phyloP scores from a whole-genome alignment of 2,797 vertebrate species.

The Gambelia wislizenii region DNA sequence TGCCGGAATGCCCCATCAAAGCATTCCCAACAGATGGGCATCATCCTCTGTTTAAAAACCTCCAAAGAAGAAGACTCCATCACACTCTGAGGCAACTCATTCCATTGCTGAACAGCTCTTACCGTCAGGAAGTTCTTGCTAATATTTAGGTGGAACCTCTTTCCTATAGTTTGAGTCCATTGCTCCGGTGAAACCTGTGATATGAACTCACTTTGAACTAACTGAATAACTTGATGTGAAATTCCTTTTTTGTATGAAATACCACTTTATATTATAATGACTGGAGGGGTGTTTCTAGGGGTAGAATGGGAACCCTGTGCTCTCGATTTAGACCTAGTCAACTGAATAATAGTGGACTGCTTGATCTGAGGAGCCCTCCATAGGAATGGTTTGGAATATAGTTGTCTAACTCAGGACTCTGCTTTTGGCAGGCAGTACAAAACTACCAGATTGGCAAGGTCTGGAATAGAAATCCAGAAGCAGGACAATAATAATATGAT shows the following conservation, averaged over 20 bases:
- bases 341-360: not conserved
- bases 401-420: not conserved
- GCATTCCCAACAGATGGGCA: too few species aligned
- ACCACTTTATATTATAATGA: not conserved
- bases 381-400: not conserved
- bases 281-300: not conserved
- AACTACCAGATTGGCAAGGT: not conserved
- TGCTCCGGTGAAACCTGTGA: not conserved
- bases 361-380: not conserved
- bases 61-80: too few species aligned
- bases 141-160: too few species aligned
- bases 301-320: not conserved
- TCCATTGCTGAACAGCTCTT: too few species aligned
- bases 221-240: not conserved
- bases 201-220: not conserved
- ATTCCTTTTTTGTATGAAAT: not conserved
- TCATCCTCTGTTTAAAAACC: too few species aligned
- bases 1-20: too few species aligned
- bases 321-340: not conserved
- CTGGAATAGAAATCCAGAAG: not conserved
- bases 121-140: too few species aligned
- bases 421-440: not conserved
- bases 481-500: too few species aligned
- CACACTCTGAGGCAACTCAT: too few species aligned
- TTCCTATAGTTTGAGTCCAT: too few species aligned